Conservation (phyloP, 2,888 invertebrate species). For the Dasysyrphus tricinctus region DNA sequence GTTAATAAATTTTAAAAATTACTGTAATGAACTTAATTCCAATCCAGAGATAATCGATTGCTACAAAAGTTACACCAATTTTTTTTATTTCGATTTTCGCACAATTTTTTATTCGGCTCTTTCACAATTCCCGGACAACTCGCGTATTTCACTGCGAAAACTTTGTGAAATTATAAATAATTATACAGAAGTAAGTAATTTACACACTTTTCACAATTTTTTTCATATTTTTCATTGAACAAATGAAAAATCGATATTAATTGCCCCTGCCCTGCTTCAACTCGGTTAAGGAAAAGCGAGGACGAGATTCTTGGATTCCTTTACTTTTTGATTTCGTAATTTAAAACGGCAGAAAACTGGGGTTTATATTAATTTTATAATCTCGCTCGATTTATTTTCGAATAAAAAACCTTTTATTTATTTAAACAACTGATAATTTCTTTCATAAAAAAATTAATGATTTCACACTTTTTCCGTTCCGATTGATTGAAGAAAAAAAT, state of each 20-base stretch:
- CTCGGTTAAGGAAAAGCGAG: slow-evolving; percentile 25
- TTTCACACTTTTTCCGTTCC: slow-evolving; percentile 71
- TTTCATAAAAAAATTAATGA: slow-evolving; percentile 22
- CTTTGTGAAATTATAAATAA: slow-evolving; percentile 20
- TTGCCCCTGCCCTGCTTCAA: slow-evolving; percentile 31
- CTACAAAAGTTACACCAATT: slow-evolving; percentile 40
- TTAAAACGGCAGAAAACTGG: neutral
- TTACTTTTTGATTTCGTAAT: slow-evolving; percentile 20
- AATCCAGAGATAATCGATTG: slow-evolving; percentile 32
- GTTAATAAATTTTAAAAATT: neutral
- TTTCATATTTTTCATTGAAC: slow-evolving; percentile 46
- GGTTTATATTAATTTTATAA: neutral
- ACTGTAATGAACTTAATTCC: slow-evolving; percentile 25
- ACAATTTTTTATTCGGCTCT: slow-evolving; percentile 24
- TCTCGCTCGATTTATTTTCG: slow-evolving; percentile 1
- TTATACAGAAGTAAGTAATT: slow-evolving; percentile 32
- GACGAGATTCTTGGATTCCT: slow-evolving; percentile 40
- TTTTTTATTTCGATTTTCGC: slow-evolving; percentile 46
- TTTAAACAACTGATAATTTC: neutral
- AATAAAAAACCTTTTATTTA: neutral
- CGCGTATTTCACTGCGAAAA: slow-evolving; percentile 34
- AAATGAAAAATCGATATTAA: slow-evolving; percentile 66
- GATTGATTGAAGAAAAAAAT: slow-evolving; percentile 48
- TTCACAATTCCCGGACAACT: slow-evolving; percentile 35
- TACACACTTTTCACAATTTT: slow-evolving; percentile 45